These are phyloP conservation scores for Meloidogyne floridensis DNA, from an alignment of 1,140 invertebrate genomes.

Conservation along the genomic window DNA sequence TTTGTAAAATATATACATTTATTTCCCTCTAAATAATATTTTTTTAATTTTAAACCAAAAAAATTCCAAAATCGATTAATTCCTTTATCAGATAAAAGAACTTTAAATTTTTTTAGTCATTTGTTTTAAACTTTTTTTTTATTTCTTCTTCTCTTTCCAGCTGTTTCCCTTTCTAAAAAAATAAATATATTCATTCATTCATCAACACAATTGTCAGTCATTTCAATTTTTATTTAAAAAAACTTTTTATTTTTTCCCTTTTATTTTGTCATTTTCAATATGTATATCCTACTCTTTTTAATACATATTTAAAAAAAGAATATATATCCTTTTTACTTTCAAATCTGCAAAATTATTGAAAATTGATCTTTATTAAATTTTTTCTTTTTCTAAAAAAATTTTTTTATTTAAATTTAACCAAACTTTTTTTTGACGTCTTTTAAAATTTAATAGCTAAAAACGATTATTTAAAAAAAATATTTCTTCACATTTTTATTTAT, in stretches of 20 bases:
- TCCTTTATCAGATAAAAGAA: background rate
- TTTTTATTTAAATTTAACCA: too few species aligned
- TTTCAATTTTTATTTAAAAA: constrained; percentile 16
- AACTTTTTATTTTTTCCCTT: background rate
- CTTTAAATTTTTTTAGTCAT: constrained; percentile 11
- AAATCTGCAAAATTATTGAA: too few species aligned
- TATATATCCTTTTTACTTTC: too few species aligned
- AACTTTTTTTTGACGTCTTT: too few species aligned
- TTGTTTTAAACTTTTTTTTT: constrained; percentile 2
- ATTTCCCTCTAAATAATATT: background rate
- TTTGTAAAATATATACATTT: too few species aligned
- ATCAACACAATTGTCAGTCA: background rate
- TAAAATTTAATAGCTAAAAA: too few species aligned
- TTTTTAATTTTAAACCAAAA: background rate
- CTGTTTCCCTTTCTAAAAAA: background rate
- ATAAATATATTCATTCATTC: background rate
- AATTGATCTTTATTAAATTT: too few species aligned
- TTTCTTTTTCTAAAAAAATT: too few species aligned
- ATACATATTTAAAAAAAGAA: too few species aligned
- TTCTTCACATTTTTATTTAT: too few species aligned
- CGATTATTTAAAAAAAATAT: too few species aligned
- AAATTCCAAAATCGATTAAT: background rate
- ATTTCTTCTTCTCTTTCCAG: background rate
- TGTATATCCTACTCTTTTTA: too few species aligned
- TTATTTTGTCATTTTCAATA: background rate